Conservation (phyloP, 2,888 invertebrate species). For the Agrotis exclamationis region DNA sequence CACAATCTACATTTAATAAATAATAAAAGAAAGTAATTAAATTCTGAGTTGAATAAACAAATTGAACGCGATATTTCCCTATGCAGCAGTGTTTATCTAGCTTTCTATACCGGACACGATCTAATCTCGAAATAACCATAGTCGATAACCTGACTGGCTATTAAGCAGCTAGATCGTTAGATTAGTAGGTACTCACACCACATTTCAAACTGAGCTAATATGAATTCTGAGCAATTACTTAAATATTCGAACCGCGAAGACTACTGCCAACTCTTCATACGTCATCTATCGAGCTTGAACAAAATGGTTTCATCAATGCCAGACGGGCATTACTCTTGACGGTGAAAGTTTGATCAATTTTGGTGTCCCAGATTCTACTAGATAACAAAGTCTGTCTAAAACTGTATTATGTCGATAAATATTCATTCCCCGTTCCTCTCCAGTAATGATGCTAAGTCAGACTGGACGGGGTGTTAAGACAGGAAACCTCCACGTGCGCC, state of each 20-base stretch:
- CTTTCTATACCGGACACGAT: slow-evolving; percentile 71
- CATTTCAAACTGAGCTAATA: slow-evolving; percentile 58
- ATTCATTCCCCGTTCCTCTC: slow-evolving; percentile 31
- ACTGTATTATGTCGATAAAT: slow-evolving; percentile 26
- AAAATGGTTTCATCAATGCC: slow-evolving; percentile 49
- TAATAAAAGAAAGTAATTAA: slow-evolving; percentile 46
- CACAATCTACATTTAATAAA: slow-evolving; percentile 23
- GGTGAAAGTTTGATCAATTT: slow-evolving; percentile 69
- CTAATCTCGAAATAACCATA: slow-evolving; percentile 66
- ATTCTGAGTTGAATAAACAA: slow-evolving; percentile 35
- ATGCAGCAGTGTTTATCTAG: slow-evolving; percentile 46
- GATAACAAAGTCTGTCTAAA: slow-evolving; percentile 46
- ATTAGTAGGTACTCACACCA: slow-evolving; percentile 62
- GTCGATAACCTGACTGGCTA: slow-evolving; percentile 64
- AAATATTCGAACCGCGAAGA: slow-evolving; percentile 12
- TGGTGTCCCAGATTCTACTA: slow-evolving; percentile 52
- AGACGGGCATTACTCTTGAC: slow-evolving; percentile 62
- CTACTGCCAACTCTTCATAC: slow-evolving; percentile 32
- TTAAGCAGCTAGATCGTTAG: slow-evolving; percentile 68
- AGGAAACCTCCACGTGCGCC: too few relatives aligned
- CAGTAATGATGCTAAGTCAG: slow-evolving; percentile 56
- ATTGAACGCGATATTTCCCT: slow-evolving; percentile 48
- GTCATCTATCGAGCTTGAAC: slow-evolving; percentile 34
- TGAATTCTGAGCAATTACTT: slow-evolving; percentile 45
- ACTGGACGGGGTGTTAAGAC: too few relatives aligned